Evolutionary conservation across 2,888 invertebrate genomes (phyloP), one percentile per base, ranked within the genome.

Genomic region (Aspidapion aeneum): DNA sequence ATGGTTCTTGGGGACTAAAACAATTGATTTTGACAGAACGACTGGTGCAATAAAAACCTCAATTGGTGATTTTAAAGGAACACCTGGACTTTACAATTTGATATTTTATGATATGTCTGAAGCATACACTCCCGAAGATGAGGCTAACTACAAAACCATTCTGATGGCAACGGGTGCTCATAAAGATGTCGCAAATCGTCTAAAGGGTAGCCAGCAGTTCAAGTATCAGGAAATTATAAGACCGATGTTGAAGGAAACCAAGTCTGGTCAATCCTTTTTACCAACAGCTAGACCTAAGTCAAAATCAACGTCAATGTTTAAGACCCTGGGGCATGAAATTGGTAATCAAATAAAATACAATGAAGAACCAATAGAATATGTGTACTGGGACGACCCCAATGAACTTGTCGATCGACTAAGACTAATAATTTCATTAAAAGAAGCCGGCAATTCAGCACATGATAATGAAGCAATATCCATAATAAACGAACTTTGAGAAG

Each of bases 381-480:
- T 57, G 3, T 62, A 68, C 22, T 68, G 59, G 59, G 51, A 66
- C 58, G 57, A 67, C 57, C 59, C 59, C 19, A 59, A 66, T 58
- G 74, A 76, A 68, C 60, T 76, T 19, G 68, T 74, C 19, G 71
- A 73, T 21, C 60, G 77, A 63, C 61, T 76, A n/a, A n/a, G n/a
- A 61, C 61, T 77, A 21, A 57, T 74, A 2, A 35, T 70, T 12
- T 69, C 73, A n/a, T 73, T 74, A 20, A 61, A 22, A 18, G 48
- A n/a, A n/a, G 54, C 60, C 2, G 60, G 60, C 16, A 21, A 74
- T 60, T 68, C 59, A 9, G 63, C 57, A 56, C 73, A 72, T 60
- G 62, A 64, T 19, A 73, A 74, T 52, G 75, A 78, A 71, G 77
- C 76, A 18, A 66, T 74, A 20, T 73, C 76, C 19, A 76, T 76